Conservation (phyloP, 2,113 vertebrate species). For the Porphyrio hochstetteri region DNA sequence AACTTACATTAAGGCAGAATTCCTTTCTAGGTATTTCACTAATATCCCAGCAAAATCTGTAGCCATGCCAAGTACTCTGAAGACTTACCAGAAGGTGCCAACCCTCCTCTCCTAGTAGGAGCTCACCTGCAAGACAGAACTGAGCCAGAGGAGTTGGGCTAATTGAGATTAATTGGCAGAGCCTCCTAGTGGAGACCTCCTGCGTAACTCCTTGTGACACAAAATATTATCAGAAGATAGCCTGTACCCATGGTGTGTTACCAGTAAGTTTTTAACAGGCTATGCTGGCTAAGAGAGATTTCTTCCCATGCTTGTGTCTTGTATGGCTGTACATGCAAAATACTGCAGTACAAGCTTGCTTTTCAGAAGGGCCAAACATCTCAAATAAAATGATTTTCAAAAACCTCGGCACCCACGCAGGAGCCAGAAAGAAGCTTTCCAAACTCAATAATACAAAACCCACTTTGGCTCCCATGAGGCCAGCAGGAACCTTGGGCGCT, state of each 20-base stretch:
- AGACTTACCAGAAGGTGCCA: not conserved
- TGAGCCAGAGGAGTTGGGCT: not conserved
- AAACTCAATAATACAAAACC: not conserved
- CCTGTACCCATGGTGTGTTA: not conserved
- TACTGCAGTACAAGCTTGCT: not conserved
- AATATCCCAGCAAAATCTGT: not conserved
- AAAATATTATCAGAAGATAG: not conserved
- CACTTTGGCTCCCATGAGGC: not conserved
- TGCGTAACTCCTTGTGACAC: not conserved
- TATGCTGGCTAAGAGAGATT: not conserved
- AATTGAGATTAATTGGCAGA: not conserved
- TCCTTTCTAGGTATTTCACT: not conserved
- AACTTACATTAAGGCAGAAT: not conserved
- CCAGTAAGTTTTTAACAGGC: not conserved
- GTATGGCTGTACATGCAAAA: not conserved
- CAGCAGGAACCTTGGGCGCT: not conserved
- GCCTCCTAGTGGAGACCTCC: not conserved
- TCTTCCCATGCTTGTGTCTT: not conserved
- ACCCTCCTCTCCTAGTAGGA: accelerated
- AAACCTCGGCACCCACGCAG: not conserved
- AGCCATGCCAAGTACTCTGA: not conserved
- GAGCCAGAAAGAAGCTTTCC: not conserved
- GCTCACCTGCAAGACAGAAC: not conserved
- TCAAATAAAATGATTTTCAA: not conserved
- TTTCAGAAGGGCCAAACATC: not conserved